Percentiles rank a stretch among this genome's conserved stretches.
Conservation (phyloP, 1,140 invertebrate species). For the Anastrepha obliqua region DNA sequence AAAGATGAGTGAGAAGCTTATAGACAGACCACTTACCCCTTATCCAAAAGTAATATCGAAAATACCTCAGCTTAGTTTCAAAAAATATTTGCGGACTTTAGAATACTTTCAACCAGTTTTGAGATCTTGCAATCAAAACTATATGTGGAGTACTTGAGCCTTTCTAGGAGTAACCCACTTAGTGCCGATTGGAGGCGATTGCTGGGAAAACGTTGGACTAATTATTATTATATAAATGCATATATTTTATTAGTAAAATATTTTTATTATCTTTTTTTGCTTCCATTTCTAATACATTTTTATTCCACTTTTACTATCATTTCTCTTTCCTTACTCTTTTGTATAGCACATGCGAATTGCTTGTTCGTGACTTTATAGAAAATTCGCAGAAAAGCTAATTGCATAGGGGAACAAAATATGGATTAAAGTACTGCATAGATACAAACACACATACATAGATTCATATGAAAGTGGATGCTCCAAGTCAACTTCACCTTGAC, state of each 20-base stretch:
- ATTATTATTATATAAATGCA: too few species aligned
- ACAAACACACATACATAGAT: not conserved
- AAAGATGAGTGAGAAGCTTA: too few species aligned
- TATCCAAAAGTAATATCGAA: too few species aligned
- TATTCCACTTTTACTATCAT: not conserved
- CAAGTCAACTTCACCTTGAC: constrained; percentile 33
- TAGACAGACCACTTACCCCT: too few species aligned
- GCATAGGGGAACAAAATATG: not conserved
- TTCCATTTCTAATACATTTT: not conserved
- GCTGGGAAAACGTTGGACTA: too few species aligned
- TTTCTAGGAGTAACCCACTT: too few species aligned
- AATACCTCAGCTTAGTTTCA: too few species aligned
- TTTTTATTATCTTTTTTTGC: not conserved
- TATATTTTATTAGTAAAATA: not conserved
- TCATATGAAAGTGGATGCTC: not conserved
- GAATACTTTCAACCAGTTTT: too few species aligned
- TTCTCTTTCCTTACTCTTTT: not conserved
- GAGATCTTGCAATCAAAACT: too few species aligned
- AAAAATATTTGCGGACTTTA: too few species aligned
- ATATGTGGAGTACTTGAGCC: too few species aligned
- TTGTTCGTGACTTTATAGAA: constrained; percentile 26
- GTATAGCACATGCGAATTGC: not conserved
- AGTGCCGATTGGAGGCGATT: too few species aligned
- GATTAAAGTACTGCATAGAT: not conserved
- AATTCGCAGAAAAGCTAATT: not conserved